Evolutionary conservation across 2,113 vertebrate genomes (phyloP), one percentile per base, ranked within the genome.

Genomic region (Dinomys branickii): DNA sequence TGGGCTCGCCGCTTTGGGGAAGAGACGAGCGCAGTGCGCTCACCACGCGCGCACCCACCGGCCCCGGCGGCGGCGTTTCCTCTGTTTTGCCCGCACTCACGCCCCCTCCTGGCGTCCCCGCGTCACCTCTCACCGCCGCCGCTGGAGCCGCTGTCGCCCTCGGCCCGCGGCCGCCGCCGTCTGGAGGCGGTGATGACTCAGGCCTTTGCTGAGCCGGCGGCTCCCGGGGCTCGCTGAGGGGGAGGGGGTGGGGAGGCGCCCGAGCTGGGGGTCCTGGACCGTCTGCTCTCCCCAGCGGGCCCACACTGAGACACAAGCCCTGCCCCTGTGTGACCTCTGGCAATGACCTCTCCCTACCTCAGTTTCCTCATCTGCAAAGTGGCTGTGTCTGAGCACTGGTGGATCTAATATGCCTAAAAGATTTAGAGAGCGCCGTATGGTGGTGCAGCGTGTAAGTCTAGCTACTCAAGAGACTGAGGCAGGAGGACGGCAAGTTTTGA

Each of bases 41-140:
- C 16, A 0, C 7, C 65, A 3, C 22, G 22, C 38, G 22, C 10
- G 38, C 33, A 13, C 50, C 59, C 33, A 9, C 41, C 19, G 12
- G 19, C 38, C 61, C 33, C 24, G 6, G 44, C 41, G 17, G 58
- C 44, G 47, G 12, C 47, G 75, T 84, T 87, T 47, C 88, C 93
- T 94, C 90, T 44, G 90, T 75, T 94, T 90, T 91, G 91, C 90
- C 95, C 38, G 91, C 93, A 47, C 95, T 90, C 92, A 71, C 97
- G 96, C 97, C 97, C 97, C 95, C 97, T 97, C 97, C 97, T 63
- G 97, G 97, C 95, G 97, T 96, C 94, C 89, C 97, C 95, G 94
- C 94, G 22, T 98, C 97, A 97, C 97, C 97, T 96, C 95, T 41
- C 73, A 81, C 73, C 44, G 78, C 67, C 94, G n/a, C n/a, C n/a